Percentiles rank a stretch among this genome's conserved stretches.
Conservation (phyloP, 2,113 vertebrate species). For the Indicator maculatus region DNA sequence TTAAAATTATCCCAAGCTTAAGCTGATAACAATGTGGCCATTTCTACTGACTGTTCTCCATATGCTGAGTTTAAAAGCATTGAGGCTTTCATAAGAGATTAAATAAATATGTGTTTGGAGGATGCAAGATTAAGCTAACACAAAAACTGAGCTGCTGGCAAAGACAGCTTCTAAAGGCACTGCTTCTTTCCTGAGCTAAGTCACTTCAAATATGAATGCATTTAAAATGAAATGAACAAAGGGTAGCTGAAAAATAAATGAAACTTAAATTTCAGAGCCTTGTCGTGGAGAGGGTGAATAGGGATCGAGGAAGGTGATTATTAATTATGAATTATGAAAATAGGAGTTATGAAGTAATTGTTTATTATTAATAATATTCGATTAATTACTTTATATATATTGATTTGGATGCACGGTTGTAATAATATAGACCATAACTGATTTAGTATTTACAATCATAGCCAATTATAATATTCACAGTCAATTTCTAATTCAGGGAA, state of each 20-base stretch:
- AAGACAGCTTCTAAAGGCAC: background rate
- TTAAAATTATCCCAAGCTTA: background rate
- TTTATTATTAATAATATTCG: too few species aligned
- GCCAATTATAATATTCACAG: too few species aligned
- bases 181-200: background rate
- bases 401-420: too few species aligned
- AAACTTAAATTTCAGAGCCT: background rate
- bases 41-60: background rate
- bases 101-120: background rate
- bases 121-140: background rate
- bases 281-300: too few species aligned
- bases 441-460: too few species aligned
- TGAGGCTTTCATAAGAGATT: background rate
- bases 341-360: too few species aligned
- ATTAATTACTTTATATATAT: too few species aligned
- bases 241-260: background rate
- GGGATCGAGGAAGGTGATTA: too few species aligned
- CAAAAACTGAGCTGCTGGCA: background rate
- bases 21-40: background rate
- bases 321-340: too few species aligned
- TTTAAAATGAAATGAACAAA: background rate
- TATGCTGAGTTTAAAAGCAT: background rate
- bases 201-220: background rate
- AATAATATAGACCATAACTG: too few species aligned
- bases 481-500: too few species aligned